These are phyloP conservation scores for Amitus sp. DNA, from an alignment of 2,888 invertebrate genomes.

Conservation along the genomic window DNA sequence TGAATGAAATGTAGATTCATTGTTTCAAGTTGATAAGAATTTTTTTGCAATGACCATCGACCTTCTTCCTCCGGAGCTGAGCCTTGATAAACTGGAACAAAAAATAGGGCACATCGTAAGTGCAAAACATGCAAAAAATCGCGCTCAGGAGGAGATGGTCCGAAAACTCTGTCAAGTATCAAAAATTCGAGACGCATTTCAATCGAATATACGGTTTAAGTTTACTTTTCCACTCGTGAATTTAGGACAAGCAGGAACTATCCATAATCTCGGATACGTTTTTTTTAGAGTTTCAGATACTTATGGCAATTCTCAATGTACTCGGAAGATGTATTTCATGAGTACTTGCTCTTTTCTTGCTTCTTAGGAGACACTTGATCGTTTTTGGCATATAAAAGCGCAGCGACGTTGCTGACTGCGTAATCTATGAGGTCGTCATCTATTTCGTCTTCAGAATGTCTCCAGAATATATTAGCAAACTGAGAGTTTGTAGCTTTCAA, in stretches of 20 bases:
- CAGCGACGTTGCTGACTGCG: slow-evolving; percentile 75
- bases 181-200: slow-evolving; percentile 81
- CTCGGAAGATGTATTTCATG: no score
- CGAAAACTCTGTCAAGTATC: slow-evolving; percentile 74
- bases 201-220: slow-evolving; percentile 84
- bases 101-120: slow-evolving; percentile 84
- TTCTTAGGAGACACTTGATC: no score
- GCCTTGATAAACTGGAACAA: slow-evolving; percentile 77
- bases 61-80: slow-evolving; percentile 79
- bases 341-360: slow-evolving; percentile 41
- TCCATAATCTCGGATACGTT: no score
- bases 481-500: no score
- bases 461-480: no score
- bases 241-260: slow-evolving; percentile 68
- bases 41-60: slow-evolving; percentile 70
- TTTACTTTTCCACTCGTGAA: slow-evolving; percentile 74
- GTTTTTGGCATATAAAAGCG: slow-evolving; percentile 67
- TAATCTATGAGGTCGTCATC: slow-evolving; percentile 90
- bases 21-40: not conserved
- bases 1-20: no score
- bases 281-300: no score
- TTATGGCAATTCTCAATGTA: no score
- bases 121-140: slow-evolving; percentile 76
- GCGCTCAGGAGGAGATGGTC: slow-evolving; percentile 75
- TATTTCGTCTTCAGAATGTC: no score